Evolutionary conservation across 2,113 vertebrate species (phyloP), one percentile per base, ranked within the genome.

Genomic region (Hassar affinis): DNA sequence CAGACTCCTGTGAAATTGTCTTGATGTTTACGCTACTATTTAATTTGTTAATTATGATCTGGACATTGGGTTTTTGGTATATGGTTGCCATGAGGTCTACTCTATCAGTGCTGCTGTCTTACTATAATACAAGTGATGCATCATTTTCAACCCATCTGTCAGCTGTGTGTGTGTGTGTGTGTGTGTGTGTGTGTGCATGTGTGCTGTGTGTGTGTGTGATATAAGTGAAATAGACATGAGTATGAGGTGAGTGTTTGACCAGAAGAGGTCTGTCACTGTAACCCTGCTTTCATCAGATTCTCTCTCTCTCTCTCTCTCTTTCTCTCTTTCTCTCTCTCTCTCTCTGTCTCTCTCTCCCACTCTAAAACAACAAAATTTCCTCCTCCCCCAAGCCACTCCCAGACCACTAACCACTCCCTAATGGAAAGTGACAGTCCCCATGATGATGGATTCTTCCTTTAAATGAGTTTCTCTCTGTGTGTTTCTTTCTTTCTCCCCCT

Each of bases 201-300:
- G 62, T 47, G 74, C 35, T 35, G 51, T 72, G 85, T 38, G 15
- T 74, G 56, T 47, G 64, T 27, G 75, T 35, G 84, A 87, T 22
- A 80, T 61, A 51, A 86, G 81, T 81, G 76, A 71, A 82, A 62
- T 82, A 83, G 79, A 83, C 80, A 85, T 90, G 89, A 89, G 90
- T 91, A 90, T 92, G 92, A 82, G 88, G 89, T 90, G 93, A 92
- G 92, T 93, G 93, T 94, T 93, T 92, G 88, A 92, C 92, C 93
- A 79, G 88, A 87, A 92, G 94, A 91, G 84, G 82, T 88, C 91
- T 91, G 92, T 93, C 93, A 93, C 91, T 93, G 91, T 92, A 91
- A 91, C 91, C 91, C 91, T 93, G 92, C 92, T 92, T 92, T 89
- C 90, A 85, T 87, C 84, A 85, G n/a, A 86, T 85, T 82, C 38